Conservation (phyloP, 2,797 vertebrate genomes). For the Bucorvus abyssinicus region DNA sequence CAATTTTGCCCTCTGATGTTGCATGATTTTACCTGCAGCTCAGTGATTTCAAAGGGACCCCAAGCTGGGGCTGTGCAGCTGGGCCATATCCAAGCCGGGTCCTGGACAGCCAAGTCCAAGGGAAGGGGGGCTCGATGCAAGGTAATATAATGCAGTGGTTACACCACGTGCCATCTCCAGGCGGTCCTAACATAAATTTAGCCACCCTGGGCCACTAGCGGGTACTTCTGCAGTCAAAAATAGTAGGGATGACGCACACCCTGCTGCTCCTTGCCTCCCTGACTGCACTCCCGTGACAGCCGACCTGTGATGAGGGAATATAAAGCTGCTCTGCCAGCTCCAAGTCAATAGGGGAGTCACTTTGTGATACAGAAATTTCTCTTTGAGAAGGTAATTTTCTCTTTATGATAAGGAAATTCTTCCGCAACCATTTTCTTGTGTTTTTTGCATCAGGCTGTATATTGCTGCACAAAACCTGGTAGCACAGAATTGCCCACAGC, state of each 20-base stretch:
- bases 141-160: neutral
- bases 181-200: neutral
- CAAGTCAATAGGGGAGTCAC: neutral
- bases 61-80: accelerated
- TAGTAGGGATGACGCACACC: constrained; percentile 20
- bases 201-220: neutral
- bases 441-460: neutral
- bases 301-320: neutral
- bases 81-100: accelerated
- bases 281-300: neutral
- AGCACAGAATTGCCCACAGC: neutral
- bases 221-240: neutral
- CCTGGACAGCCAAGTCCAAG: accelerated
- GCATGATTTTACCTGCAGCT: accelerated
- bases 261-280: neutral
- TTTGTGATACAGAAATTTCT: neutral
- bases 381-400: neutral
- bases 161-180: neutral
- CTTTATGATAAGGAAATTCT: neutral
- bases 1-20: neutral
- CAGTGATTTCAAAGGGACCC: accelerated
- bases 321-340: neutral
- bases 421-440: neutral
- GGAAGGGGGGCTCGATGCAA: neutral
- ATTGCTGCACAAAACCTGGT: neutral